Base-by-base conservation (phyloP, 1,140 invertebrate genomes). In the Elysia chlorotica region DNA sequence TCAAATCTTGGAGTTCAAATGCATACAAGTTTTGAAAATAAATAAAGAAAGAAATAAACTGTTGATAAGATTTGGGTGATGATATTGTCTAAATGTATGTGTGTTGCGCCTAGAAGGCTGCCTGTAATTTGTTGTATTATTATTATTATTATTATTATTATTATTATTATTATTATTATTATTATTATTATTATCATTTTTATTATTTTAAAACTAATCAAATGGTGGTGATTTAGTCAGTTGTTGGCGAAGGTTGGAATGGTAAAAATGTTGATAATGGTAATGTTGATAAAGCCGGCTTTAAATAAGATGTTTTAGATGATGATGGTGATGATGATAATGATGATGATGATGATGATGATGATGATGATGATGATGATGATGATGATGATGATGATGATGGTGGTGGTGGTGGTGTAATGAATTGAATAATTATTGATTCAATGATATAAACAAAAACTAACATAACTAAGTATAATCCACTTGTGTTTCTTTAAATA, bases 141-240 rank as follows among this genome's bases (percentile, higher is more conserved):
- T 10, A 48, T 48, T 10, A 48, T 48, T 10, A 48, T 48, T 10
- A 48, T 48, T 10, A 48, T 48, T 10, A n/a, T 48, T 14, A 48
- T 48, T 10, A 48, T 48, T 10, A n/a, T n/a, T 10, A 48, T 48
- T 10, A 48, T 48, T 10, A 48, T 48, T 10, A 48, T 48, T 10
- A n/a, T 48, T 14, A 48, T 48, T 10, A 48, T 48, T 10, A n/a
- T 48, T 14, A n/a, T 48, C 10, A 48, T 48, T 10, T 10, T n/a
- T 10, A 48, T 48, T 10, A 48, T 48, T 10, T 14, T 48, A n/a
- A 48, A 14, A 48, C 10, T 48, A n/a, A 48, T 48, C 10, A n/a
- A 48, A 68, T 68, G 38, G 56, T 68, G 66, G 33, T 68, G 38
- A 54, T 68, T n/a, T n/a, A n/a, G n/a, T n/a, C n/a, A n/a, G 66